Conservation (phyloP, 2,888 invertebrate genomes). For the Rhopalosiphum nymphaeae region DNA sequence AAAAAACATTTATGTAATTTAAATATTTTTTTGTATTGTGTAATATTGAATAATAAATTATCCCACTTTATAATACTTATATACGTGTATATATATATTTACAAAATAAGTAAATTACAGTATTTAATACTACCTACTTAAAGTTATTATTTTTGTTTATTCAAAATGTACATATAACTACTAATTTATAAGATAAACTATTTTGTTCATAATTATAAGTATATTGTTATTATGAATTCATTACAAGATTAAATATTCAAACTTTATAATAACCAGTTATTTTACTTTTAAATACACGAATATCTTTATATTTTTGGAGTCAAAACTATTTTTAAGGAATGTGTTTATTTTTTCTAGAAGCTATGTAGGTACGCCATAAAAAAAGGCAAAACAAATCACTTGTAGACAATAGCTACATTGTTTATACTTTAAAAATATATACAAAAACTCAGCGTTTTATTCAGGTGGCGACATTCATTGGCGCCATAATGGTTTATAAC, state of each 20-base stretch:
- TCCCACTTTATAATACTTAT: neutral
- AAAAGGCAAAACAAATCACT: slow-evolving; percentile 27
- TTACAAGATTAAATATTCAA: slow-evolving; percentile 1
- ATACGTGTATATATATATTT: neutral
- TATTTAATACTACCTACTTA: neutral
- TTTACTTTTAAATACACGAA: slow-evolving; percentile 25
- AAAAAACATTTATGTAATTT: neutral
- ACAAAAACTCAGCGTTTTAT: slow-evolving; percentile 53
- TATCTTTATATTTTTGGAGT: neutral
- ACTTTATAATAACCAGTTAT: neutral
- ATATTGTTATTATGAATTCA: neutral
- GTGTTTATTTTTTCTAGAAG: slow-evolving; percentile 8
- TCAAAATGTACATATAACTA: neutral
- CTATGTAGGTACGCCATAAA: neutral
- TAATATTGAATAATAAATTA: neutral
- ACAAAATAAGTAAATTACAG: neutral
- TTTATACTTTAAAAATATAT: slow-evolving; percentile 34
- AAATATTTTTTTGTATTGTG: neutral
- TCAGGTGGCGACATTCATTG: slow-evolving; percentile 39
- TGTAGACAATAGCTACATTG: slow-evolving; percentile 34
- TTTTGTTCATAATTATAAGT: neutral
- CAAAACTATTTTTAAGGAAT: neutral
- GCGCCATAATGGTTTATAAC: slow-evolving; percentile 54
- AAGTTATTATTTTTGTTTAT: slow-evolving; percentile 6
- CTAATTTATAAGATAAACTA: slow-evolving; percentile 12